Base-by-base conservation (phyloP, 2,888 invertebrate species). In the Lasioglossum calceatum region DNA sequence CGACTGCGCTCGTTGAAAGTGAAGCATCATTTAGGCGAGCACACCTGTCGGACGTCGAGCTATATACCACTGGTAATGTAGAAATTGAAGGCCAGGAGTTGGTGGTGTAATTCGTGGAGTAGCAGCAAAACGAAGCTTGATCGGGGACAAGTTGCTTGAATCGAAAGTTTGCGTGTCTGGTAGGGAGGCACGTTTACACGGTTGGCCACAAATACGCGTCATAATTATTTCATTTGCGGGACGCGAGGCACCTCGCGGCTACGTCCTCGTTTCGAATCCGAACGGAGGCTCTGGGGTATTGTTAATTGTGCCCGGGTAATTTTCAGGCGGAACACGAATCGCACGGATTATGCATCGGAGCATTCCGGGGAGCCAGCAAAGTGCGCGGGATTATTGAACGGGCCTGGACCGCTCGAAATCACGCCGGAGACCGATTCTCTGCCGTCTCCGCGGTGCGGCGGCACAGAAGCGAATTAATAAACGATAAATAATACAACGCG, bases 221-320 rank as follows among this genome's bases (percentile, higher is more conserved):
- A 61, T 54, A 79, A 83, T 85, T 83, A 79, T 78, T 61, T 74
- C 36, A 72, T 39, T 76, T 75, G 7, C 36, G 42, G n/a, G 32
- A 5, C 16, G 75, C 44, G 23, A 27, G 19, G 1, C 23, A 12
- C 19, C 54, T 64, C 16, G 42, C 42, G 19, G 44, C 19, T 54
- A 7, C 44, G 42, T 36, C 27, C 67, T 12, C 44, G 42, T 47
- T 77, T 72, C 42, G 42, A 5, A 50, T 36, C 58, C 12, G 23
- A 75, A 47, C 27, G 47, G 36, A 19, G 75, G n/a, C n/a, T 27
- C 72, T 4, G 27, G 64, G 64, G 32, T 44, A 32, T 50, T 67
- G 36, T 77, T 77, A 61, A 67, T 77, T 73, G 72, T 47, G 47
- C 47, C 44, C 36, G 54, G 50, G 71, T 78, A 39, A 27, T 54